Percentiles rank a stretch among this genome's conserved stretches.
Evolutionary conservation across 53 echinoderm and acorn worm species (phyloP).

Genomic region (Stichopus horrens): DNA sequence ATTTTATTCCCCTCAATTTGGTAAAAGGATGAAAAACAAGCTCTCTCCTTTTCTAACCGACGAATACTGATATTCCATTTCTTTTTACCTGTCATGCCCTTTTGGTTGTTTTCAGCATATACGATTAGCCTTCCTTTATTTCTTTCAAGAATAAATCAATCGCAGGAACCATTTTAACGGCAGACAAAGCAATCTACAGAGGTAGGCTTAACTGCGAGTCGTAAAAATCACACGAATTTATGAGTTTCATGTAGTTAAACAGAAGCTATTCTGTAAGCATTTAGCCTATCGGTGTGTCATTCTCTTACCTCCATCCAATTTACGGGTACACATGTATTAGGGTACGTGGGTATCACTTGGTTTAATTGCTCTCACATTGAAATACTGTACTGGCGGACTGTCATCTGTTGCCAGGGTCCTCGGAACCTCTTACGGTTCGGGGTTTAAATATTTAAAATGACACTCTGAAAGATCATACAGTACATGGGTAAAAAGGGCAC

Average conservation of each 20-base stretch:
- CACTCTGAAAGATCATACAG: too few species aligned
- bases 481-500: too few species aligned
- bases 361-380: too few species aligned
- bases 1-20: slow-evolving; percentile 13
- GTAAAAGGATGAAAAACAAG: background rate
- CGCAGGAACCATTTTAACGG: slow-evolving; percentile 12
- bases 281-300: background rate
- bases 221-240: slow-evolving; percentile 43
- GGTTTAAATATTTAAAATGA: too few species aligned
- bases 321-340: slow-evolving; percentile 3
- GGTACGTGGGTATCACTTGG: background rate
- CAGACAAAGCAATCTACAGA: slow-evolving; percentile 30
- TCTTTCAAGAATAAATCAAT: slow-evolving; percentile 41
- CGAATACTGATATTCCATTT: background rate
- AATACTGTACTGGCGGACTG: too few species aligned
- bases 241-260: slow-evolving; percentile 42
- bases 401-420: too few species aligned
- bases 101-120: slow-evolving; percentile 35
- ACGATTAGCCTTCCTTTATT: slow-evolving; percentile 18
- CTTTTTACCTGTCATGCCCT: slow-evolving; percentile 9
- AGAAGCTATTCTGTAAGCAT: slow-evolving; percentile 8
- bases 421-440: too few species aligned
- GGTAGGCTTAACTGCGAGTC: slow-evolving; percentile 4
- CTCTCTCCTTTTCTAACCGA: background rate
- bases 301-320: background rate